Evolutionary conservation across 2,888 invertebrate species (phyloP).

Genomic region (Meloe dianella): DNA sequence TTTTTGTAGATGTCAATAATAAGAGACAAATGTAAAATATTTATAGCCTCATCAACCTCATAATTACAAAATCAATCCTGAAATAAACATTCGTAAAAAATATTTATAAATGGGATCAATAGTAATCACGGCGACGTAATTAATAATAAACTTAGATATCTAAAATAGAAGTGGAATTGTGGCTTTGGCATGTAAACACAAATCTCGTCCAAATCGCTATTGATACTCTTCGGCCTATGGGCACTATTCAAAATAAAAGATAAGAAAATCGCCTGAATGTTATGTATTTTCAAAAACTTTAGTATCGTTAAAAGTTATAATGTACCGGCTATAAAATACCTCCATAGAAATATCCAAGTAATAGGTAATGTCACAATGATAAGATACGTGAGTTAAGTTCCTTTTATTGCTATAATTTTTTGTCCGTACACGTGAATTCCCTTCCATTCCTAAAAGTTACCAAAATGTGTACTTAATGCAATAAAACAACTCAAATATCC

Average conservation of each 20-base stretch:
- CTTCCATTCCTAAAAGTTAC: neutral
- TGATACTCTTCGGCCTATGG: neutral
- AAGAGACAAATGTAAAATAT: neutral
- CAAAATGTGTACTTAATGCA: neutral
- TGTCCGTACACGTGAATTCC: neutral
- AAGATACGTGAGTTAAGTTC: neutral
- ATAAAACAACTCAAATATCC: neutral
- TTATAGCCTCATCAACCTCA: neutral
- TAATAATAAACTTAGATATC: too few relatives aligned
- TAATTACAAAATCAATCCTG: neutral
- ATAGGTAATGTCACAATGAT: neutral
- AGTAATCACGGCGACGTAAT: too few relatives aligned
- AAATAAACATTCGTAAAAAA: too few relatives aligned
- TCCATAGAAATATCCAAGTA: neutral
- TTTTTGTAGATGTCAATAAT: neutral
- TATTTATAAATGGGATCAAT: too few relatives aligned
- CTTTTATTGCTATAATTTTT: neutral
- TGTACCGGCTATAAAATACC: too few relatives aligned
- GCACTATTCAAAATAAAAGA: neutral
- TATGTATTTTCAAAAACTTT: neutral
- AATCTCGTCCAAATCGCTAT: neutral
- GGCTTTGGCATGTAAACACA: neutral
- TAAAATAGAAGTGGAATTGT: too few relatives aligned
- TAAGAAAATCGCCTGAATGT: slow-evolving; percentile 1
- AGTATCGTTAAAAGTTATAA: neutral